Evolutionary conservation across 2,113 vertebrate genomes (phyloP), one percentile per base, ranked within the genome.

Genomic region (Myotis lucifugus): DNA sequence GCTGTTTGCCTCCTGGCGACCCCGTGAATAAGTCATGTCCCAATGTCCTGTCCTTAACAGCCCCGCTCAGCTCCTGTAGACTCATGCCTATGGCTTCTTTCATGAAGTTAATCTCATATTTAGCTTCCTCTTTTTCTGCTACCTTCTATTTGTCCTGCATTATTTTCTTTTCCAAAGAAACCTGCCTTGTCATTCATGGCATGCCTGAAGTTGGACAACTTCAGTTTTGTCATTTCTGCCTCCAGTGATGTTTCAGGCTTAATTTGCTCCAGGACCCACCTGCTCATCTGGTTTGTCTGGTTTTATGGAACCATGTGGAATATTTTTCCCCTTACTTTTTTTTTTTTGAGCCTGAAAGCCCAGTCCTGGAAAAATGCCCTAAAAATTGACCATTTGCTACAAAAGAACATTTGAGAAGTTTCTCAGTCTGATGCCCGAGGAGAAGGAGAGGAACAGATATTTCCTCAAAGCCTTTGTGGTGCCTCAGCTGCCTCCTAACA

Each of bases 321-420:
- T 52, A 34, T n/a, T 19, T 29, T 1, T 18, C 8, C 34, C 8
- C 4, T 54, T 10, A 8, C 2, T n/a, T 66, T 66, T 42, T 37
- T 73, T 52, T 37, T 64, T 90, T 85, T 89, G 18, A 64, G 13
- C 6, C 32, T 66, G 32, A 93, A 95, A 85, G 23, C 9, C 66
- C 32, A 69, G 42, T 46, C 59, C 32, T 93, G 37, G 56, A 59
- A 74, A 78, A 87, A 40, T 54, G 10, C 59, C 64, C 25, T 85
- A 88, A 85, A 10, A 37, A 37, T 13, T 52, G 59, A 37, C 70
- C 40, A 29, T 82, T 70, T 91, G 46, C 37, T 18, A 27, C 67
- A 59, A 85, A 18, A 23, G 48, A 91, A 70, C 46, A 72, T 94
- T 69, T 69, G 74, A 78, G 42, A 37, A 64, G 78, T 88, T 93